Evolutionary conservation across 2,888 invertebrate genomes (phyloP), one percentile per base, ranked within the genome.

Genomic region (Taenaris catops): DNA sequence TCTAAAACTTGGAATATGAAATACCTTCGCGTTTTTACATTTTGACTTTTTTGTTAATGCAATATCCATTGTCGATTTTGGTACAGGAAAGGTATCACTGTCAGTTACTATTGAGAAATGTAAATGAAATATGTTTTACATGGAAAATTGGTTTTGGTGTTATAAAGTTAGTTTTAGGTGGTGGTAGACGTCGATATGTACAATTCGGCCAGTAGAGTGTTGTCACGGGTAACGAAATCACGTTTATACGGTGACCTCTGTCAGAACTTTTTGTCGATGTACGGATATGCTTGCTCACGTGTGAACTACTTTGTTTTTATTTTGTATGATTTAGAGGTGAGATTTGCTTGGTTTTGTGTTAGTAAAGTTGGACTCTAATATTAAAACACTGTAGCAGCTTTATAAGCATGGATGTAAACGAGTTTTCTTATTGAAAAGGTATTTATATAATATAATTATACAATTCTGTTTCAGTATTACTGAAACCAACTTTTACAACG

Each of bases 171-270:
- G 4, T 2, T 3, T 4, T 7, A 23, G 9, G 8, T 11, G 11
- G 2, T 23, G 12, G 14, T 12, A 16, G 16, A 16, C 14, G 18
- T 18, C 8, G 6, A 12, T 25, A 23, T 19, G 17, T 32, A 36
- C 17, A 14, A 3, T 24, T 18, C 14, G 32, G 27, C 11, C 35
- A 36, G 36, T 41, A 32, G 31, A 20, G 40, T 25, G 8, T 27
- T 36, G 24, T 16, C 32, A 14, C 19, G 32, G 19, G 8, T 14
- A 28, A 32, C 24, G 35, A 24, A n/a, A 32, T 24, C 27, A 40
- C 28, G 35, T 20, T 34, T 25, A 9, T 21, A 16, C 29, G 7
- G 25, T 37, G 25, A 29, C 25, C 20, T 9, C 14, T 28, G 28
- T 19, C 28, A 7, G 28, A 19, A 28, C 18, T 7, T 20, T 8